Evolutionary conservation across 2,888 invertebrate species (phyloP).

Genomic region (Drosophila mercatorum): DNA sequence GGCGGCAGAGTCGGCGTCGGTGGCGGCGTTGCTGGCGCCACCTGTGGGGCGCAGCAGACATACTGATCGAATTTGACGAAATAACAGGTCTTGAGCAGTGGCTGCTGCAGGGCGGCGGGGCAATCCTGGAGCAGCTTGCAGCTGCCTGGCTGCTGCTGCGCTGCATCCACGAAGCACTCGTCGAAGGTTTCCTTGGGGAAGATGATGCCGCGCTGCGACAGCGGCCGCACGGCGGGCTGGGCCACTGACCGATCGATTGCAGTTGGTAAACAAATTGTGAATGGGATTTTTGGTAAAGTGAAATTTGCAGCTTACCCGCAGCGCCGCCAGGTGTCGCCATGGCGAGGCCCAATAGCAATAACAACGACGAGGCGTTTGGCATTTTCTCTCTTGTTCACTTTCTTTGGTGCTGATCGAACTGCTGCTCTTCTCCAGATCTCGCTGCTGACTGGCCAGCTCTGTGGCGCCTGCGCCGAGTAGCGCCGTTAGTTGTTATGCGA

Average conservation of each 20-base stretch:
- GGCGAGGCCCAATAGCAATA: conserved; percentile 8
- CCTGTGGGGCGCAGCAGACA: conserved; percentile 62
- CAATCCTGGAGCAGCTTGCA: conserved; percentile 72
- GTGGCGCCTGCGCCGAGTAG: conserved; percentile 20
- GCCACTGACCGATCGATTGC: conserved; percentile 22
- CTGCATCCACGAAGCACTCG: conserved; percentile 67
- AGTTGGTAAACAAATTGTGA: neutral
- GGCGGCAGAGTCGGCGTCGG: neutral
- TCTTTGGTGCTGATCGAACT: conserved; percentile 25
- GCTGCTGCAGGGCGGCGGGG: conserved; percentile 53
- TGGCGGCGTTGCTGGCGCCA: no score
- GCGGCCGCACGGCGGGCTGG: conserved; percentile 56
- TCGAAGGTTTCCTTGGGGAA: conserved; percentile 69
- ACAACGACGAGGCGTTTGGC: conserved; percentile 18
- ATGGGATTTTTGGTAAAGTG: neutral
- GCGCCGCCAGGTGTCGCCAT: conserved; percentile 16
- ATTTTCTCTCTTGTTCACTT: conserved; percentile 21
- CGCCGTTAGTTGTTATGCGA: conserved; percentile 12
- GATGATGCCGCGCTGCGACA: conserved; percentile 65
- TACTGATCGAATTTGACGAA: conserved; percentile 78
- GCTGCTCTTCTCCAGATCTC: conserved; percentile 13
- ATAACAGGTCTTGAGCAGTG: conserved; percentile 77
- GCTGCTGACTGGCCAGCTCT: neutral
- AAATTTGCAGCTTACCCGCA: conserved; percentile 20
- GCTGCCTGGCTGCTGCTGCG: conserved; percentile 39